A percentile compares a stretch with the other conserved stretches of the same genome.
Conservation (phyloP, 2,797 vertebrate species). For the Sebastes melanostomus region DNA sequence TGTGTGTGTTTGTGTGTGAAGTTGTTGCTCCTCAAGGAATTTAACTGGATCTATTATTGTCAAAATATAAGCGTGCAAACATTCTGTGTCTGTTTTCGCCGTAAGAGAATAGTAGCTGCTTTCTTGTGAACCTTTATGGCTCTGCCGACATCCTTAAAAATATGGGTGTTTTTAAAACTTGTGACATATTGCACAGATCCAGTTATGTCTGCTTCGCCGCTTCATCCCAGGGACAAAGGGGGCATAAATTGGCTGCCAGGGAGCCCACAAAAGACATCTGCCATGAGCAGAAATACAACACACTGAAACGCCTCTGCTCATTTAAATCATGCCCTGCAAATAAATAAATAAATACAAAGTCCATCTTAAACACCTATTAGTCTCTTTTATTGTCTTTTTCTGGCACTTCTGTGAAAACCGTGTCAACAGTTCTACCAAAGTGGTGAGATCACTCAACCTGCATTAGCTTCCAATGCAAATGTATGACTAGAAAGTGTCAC, state of each 20-base stretch:
- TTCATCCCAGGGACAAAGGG: slow-evolving; percentile 48
- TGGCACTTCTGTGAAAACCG: background rate
- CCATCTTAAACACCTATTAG: background rate
- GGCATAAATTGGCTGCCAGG: slow-evolving; percentile 54
- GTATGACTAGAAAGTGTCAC: background rate
- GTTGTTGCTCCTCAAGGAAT: slow-evolving; percentile 38
- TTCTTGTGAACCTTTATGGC: slow-evolving; percentile 21
- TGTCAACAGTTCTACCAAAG: background rate
- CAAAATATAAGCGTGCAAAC: slow-evolving; percentile 15
- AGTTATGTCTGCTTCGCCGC: slow-evolving; percentile 37
- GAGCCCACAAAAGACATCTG: slow-evolving; percentile 48
- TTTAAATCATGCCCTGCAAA: slow-evolving; percentile 18
- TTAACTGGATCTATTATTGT: slow-evolving; percentile 35
- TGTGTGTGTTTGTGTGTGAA: background rate
- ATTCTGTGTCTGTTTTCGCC: background rate
- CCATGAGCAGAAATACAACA: slow-evolving; percentile 42
- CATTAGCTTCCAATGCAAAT: background rate
- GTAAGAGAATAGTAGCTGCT: slow-evolving; percentile 3
- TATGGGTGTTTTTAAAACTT: slow-evolving; percentile 40
- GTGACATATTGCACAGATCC: slow-evolving; percentile 54
- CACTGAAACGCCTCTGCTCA: slow-evolving; percentile 10
- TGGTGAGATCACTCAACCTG: background rate
- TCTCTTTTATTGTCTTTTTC: background rate
- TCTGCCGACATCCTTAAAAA: slow-evolving; percentile 29
- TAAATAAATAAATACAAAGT: background rate